A percentile compares a stretch with the other conserved stretches of the same genome.
These are phyloP conservation scores for Melinaea marsaeus DNA, from an alignment of 2,888 invertebrate species.

Conservation along the genomic window DNA sequence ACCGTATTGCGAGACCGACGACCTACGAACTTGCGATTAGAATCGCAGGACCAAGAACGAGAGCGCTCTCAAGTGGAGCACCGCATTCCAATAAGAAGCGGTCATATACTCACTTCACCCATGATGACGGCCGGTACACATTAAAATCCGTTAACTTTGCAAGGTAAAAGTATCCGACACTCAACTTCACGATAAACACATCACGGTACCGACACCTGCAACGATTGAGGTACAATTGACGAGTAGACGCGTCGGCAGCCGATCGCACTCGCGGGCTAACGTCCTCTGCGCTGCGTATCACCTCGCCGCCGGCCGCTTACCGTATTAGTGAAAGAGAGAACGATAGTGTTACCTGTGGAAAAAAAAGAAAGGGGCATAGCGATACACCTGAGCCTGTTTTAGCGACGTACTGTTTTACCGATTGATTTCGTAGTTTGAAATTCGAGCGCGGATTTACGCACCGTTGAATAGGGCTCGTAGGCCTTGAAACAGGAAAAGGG, in stretches of 20 bases:
- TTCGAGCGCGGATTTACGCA: constrained; percentile 66
- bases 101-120: constrained; percentile 68
- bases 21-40: constrained; percentile 65
- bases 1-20: constrained; percentile 51
- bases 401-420: constrained; percentile 51
- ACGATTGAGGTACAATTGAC: constrained; percentile 42
- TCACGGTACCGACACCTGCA: constrained; percentile 61
- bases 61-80: constrained; percentile 55
- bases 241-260: constrained; percentile 50
- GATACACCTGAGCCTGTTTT: constrained; percentile 60
- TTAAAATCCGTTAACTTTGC: constrained; percentile 40
- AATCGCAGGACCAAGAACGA: constrained; percentile 50
- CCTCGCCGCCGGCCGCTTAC: constrained; percentile 37
- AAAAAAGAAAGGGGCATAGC: constrained; percentile 52
- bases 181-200: constrained; percentile 61
- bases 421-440: constrained; percentile 48
- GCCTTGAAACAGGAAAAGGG: constrained; percentile 48
- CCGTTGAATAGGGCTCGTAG: constrained; percentile 50
- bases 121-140: constrained; percentile 49
- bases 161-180: constrained; percentile 47
- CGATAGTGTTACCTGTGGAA: constrained; percentile 48
- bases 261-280: constrained; percentile 68
- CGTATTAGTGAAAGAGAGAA: constrained; percentile 60
- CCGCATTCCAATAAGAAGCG: constrained; percentile 44
- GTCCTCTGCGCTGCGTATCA: constrained; percentile 48